Conservation (phyloP, 1,140 invertebrate genomes). For the Pachypsylla venusta region DNA sequence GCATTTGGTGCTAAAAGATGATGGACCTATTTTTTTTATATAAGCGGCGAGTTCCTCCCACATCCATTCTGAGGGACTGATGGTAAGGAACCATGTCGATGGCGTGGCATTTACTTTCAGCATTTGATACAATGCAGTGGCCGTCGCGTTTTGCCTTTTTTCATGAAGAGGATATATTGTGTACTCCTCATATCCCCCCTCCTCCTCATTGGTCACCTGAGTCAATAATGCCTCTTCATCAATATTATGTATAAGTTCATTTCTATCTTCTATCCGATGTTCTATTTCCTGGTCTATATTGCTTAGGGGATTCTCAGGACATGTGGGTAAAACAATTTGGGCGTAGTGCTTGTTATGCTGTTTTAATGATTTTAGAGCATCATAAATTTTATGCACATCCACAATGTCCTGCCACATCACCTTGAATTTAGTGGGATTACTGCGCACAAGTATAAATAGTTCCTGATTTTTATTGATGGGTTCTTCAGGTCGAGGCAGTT, state of each 20-base stretch:
- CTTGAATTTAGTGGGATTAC: slow-evolving; percentile 19
- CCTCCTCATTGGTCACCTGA: too few relatives aligned
- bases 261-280: too few relatives aligned
- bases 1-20: slow-evolving; percentile 11
- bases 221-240: too few relatives aligned
- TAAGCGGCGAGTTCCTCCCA: slow-evolving; percentile 19
- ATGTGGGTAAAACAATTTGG: slow-evolving; percentile 20
- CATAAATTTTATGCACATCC: slow-evolving; percentile 18
- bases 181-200: neutral
- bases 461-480: slow-evolving; percentile 18
- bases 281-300: too few relatives aligned
- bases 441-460: slow-evolving; percentile 24
- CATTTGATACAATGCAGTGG: neutral
- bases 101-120: too few relatives aligned
- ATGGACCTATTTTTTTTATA: slow-evolving; percentile 17
- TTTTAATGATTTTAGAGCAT: slow-evolving; percentile 18
- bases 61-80: slow-evolving; percentile 15
- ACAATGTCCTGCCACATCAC: slow-evolving; percentile 20
- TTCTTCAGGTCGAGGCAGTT: slow-evolving; percentile 18
- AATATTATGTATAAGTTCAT: too few relatives aligned
- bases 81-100: slow-evolving; percentile 16
- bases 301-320: too few relatives aligned
- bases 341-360: slow-evolving; percentile 20
- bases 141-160: neutral
- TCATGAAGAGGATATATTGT: neutral